These are phyloP conservation scores for Platycercus adscitus DNA, from an alignment of 2,113 vertebrate species.

Conservation along the genomic window DNA sequence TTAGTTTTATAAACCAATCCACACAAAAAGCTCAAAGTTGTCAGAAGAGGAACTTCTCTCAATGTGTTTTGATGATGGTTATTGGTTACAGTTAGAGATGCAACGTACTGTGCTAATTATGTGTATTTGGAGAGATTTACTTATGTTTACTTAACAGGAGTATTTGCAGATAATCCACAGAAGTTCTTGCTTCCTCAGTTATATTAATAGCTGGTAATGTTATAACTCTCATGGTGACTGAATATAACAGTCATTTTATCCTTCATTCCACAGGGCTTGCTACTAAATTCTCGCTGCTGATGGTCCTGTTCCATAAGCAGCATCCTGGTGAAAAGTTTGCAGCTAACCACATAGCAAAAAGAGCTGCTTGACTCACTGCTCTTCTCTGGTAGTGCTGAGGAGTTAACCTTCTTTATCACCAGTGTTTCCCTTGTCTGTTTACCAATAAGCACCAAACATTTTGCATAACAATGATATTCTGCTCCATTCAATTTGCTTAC, in stretches of 20 bases:
- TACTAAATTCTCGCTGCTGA: background rate
- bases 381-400: background rate
- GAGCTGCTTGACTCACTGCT: accelerated
- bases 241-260: background rate
- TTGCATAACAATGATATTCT: background rate
- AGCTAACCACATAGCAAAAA: background rate
- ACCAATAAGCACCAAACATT: background rate
- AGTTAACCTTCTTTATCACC: background rate
- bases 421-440: background rate
- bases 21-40: background rate
- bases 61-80: background rate
- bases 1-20: background rate
- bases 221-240: background rate
- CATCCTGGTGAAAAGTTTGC: background rate
- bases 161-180: background rate
- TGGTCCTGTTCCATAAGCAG: background rate
- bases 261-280: background rate
- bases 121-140: background rate
- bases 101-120: background rate
- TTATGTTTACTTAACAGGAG: background rate
- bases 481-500: background rate
- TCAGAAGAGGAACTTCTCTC: background rate
- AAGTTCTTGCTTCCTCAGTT: background rate
- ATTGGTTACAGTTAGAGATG: background rate
- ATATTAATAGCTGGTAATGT: background rate